These are phyloP conservation scores for Anniella stebbinsi DNA, from an alignment of 2,797 vertebrate species.

Conservation along the genomic window DNA sequence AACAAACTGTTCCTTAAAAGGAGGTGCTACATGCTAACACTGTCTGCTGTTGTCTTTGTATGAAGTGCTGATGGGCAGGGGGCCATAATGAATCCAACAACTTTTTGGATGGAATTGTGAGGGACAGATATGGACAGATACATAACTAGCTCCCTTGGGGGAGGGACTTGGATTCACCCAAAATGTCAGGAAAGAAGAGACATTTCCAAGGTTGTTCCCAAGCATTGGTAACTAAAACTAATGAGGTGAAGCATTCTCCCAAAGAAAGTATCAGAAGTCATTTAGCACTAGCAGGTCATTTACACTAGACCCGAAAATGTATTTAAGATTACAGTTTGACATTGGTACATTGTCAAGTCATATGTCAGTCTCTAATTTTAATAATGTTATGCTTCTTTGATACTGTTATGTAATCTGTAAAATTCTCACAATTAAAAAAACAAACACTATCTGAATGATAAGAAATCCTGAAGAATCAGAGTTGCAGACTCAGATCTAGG, in stretches of 20 bases:
- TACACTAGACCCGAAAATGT: not conserved
- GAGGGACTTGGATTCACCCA: not conserved
- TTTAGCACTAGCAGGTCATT: not conserved
- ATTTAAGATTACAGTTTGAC: not conserved
- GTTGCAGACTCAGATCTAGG: not conserved
- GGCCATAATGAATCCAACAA: not conserved
- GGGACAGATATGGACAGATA: not conserved
- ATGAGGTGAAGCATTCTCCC: not conserved
- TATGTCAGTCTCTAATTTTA: not conserved
- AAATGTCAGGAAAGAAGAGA: not conserved
- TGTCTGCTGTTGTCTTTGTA: not conserved
- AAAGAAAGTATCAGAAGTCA: constrained; percentile 19
- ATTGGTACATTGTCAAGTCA: constrained; percentile 14
- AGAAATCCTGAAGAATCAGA: not conserved
- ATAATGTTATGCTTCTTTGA: not conserved
- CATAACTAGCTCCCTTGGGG: no score
- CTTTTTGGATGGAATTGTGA: not conserved
- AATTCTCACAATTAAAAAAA: not conserved
- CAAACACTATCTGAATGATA: not conserved
- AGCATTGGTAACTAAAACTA: not conserved
- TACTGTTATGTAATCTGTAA: not conserved
- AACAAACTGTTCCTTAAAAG: not conserved
- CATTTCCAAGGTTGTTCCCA: not conserved
- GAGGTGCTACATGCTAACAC: not conserved
- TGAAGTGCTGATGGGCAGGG: no score